Percentiles rank a stretch among this genome's conserved stretches.
Evolutionary conservation across 2,888 invertebrate genomes (phyloP).

Genomic region (Colletes collaris): DNA sequence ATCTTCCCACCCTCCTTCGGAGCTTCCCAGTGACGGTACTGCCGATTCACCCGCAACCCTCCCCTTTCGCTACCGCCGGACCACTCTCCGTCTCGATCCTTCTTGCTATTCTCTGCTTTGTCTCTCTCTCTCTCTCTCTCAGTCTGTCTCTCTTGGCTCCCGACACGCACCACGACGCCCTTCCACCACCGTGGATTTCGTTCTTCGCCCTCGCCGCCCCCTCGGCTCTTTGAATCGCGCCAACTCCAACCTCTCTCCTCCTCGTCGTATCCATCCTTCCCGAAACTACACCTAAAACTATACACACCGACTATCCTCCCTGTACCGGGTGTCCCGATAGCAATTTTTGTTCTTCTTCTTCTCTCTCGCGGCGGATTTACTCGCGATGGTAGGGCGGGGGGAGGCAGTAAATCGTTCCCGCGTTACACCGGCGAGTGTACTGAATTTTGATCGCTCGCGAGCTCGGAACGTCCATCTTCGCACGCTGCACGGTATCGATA

Average conservation of each 20-base stretch:
- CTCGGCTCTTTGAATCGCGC: constrained; percentile 78
- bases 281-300: constrained; percentile 80
- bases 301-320: constrained; percentile 75
- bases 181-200: constrained; percentile 53
- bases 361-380: constrained; percentile 7
- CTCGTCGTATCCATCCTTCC: constrained; percentile 72
- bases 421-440: constrained; percentile 13
- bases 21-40: constrained; percentile 55
- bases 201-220: constrained; percentile 49
- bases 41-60: constrained; percentile 46
- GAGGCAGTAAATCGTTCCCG: constrained; percentile 39
- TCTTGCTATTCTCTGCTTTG: background rate
- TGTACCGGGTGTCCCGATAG: constrained; percentile 52
- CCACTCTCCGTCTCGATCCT: constrained; percentile 37
- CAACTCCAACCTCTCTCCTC: constrained; percentile 73
- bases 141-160: background rate
- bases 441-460: constrained; percentile 45
- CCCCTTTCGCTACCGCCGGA: background rate
- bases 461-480: constrained; percentile 4
- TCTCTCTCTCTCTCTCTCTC: constrained; percentile 3
- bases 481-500: background rate
- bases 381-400: background rate
- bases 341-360: constrained; percentile 23
- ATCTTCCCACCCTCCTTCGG: constrained; percentile 60
- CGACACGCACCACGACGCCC: constrained; percentile 31